Evolutionary conservation across 2,888 invertebrate species (phyloP).

Genomic region (Cecidostiba fungosa): DNA sequence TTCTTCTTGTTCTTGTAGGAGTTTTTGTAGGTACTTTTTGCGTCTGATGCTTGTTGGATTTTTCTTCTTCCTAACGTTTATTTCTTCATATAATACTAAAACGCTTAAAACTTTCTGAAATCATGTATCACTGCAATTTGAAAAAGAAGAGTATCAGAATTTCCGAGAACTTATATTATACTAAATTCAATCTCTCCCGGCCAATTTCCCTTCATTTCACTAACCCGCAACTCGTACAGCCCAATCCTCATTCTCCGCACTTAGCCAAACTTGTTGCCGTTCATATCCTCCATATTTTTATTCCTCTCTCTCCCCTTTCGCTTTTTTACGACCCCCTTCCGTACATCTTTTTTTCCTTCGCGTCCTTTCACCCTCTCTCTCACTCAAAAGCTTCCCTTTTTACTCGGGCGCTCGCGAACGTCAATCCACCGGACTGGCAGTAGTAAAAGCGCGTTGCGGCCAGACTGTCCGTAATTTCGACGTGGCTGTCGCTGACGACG

Average conservation of each 20-base stretch:
- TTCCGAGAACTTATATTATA: not conserved
- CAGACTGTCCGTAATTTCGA: slow-evolving; percentile 59
- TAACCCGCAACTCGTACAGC: not conserved
- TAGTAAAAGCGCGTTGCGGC: slow-evolving; percentile 64
- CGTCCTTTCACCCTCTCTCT: not conserved
- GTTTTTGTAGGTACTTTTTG: not conserved
- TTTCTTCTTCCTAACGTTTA: not conserved
- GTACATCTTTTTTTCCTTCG: not conserved
- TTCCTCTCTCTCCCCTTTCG: slow-evolving; percentile 18
- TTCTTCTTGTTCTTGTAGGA: not conserved
- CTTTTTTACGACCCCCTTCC: slow-evolving; percentile 3
- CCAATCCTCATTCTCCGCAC: not conserved
- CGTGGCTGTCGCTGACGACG: slow-evolving; percentile 36
- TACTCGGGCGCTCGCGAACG: slow-evolving; percentile 23
- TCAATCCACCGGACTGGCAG: slow-evolving; percentile 61
- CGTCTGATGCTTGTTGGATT: not conserved
- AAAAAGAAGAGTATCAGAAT: too few relatives aligned
- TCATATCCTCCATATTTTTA: slow-evolving; percentile 26
- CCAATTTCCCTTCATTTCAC: slow-evolving; percentile 1
- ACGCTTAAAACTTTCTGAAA: too few relatives aligned
- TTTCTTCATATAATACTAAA: too few relatives aligned
- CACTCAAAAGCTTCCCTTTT: slow-evolving; percentile 21
- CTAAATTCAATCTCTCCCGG: not conserved
- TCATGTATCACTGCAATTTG: too few relatives aligned
- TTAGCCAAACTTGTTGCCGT: slow-evolving; percentile 18